Percentiles rank a stretch among this genome's conserved stretches.
phyloP scores from a whole-genome alignment of 2,113 vertebrate species.

The Sakesphorus luctuosus region DNA sequence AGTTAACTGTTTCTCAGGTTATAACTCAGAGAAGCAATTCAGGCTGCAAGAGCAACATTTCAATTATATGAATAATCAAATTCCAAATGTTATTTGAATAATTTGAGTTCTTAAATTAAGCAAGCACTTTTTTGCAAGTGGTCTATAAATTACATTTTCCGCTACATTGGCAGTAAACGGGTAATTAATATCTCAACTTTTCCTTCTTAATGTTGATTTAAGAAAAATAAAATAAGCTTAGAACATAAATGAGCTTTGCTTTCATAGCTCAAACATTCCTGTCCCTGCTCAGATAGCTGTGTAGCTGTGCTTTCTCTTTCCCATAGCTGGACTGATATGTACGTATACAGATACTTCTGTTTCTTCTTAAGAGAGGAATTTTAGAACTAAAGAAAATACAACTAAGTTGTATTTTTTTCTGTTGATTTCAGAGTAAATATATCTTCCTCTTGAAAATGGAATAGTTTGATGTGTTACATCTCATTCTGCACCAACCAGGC shows the following conservation, averaged over 20 bases:
- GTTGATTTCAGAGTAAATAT: neutral
- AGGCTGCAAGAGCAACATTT: constrained; percentile 74
- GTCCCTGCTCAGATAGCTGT: constrained; percentile 9
- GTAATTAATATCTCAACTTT: constrained; percentile 97
- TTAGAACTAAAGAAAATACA: neutral
- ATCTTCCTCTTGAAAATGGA: neutral
- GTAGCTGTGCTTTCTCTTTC: constrained; percentile 34
- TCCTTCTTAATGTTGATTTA: constrained; percentile 88
- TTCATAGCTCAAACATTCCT: constrained; percentile 61
- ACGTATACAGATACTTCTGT: neutral
- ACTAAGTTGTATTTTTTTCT: neutral
- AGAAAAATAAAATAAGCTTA: constrained; percentile 80
- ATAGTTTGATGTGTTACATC: neutral
- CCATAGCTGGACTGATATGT: neutral
- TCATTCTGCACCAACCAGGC: neutral
- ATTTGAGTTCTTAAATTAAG: constrained; percentile 90
- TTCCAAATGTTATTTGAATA: constrained; percentile 93
- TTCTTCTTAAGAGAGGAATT: neutral
- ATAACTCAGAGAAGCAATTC: constrained; percentile 74
- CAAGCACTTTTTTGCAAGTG: constrained; percentile 82
- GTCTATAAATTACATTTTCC: constrained; percentile 98
- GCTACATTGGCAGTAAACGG: constrained; percentile 94
- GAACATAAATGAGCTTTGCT: constrained; percentile 73
- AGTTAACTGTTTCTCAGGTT: constrained; percentile 75
- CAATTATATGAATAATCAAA: constrained; percentile 90